These are phyloP conservation scores for Sesia apiformis DNA, from an alignment of 2,888 invertebrate species.

Conservation along the genomic window DNA sequence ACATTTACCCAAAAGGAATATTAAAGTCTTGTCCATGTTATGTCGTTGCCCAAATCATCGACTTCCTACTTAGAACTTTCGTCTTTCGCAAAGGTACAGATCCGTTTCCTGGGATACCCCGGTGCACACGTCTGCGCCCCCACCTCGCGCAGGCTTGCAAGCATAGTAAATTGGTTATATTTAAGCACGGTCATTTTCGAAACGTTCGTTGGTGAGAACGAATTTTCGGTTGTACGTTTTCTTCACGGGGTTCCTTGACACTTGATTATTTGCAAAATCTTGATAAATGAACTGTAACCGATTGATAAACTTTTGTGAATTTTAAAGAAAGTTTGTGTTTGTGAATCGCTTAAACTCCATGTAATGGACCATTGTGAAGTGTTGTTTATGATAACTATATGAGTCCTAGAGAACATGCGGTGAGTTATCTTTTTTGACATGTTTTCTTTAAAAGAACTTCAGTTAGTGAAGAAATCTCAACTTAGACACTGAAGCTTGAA, in stretches of 20 bases:
- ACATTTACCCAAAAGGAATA: not conserved
- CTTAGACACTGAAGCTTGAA: too few species aligned
- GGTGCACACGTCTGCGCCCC: slow-evolving; percentile 33
- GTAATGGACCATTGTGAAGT: too few species aligned
- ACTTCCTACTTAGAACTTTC: slow-evolving; percentile 65
- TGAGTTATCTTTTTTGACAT: not conserved
- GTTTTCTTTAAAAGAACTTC: not conserved
- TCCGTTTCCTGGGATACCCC: slow-evolving; percentile 60
- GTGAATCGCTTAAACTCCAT: too few species aligned
- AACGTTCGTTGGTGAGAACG: slow-evolving; percentile 42
- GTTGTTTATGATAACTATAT: not conserved
- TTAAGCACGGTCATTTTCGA: slow-evolving; percentile 56
- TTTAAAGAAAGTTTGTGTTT: too few species aligned
- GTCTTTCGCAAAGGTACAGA: slow-evolving; percentile 48
- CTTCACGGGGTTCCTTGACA: not conserved
- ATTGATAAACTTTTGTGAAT: too few species aligned
- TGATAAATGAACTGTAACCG: too few species aligned
- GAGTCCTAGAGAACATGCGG: not conserved
- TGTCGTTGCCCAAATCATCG: slow-evolving; percentile 5
- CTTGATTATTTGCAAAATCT: too few species aligned
- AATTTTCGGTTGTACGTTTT: slow-evolving; percentile 20
- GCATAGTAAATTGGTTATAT: slow-evolving; percentile 48
- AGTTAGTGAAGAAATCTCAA: too few species aligned
- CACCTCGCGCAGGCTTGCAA: slow-evolving; percentile 28
- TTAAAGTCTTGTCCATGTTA: slow-evolving; percentile 11